Evolutionary conservation across 2,797 vertebrate species (phyloP).

Genomic region (Acipenser ruthenus): DNA sequence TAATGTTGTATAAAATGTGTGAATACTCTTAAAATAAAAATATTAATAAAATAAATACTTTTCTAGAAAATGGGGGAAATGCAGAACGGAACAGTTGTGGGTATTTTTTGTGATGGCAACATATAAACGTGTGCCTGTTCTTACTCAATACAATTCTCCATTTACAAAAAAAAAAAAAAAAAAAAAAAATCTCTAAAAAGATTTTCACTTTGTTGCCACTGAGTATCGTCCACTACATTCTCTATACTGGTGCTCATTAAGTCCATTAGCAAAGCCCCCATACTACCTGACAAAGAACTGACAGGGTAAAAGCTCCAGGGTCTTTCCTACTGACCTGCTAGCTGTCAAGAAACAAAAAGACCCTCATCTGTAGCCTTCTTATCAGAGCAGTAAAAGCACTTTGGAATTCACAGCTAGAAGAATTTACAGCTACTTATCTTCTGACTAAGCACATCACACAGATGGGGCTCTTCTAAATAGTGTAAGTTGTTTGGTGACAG

Average conservation of each 20-base stretch:
- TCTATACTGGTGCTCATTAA: constrained; percentile 52
- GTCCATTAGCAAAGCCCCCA: constrained; percentile 39
- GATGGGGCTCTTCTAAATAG: constrained; percentile 49
- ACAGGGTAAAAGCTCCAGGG: constrained; percentile 23
- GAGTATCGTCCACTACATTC: constrained; percentile 49
- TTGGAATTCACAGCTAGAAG: constrained; percentile 44
- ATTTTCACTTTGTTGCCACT: not conserved
- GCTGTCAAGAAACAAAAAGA: constrained; percentile 20
- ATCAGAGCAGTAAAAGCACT: constrained; percentile 16
- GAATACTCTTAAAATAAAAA: too few relatives aligned
- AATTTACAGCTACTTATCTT: constrained; percentile 51
- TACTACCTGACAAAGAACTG: constrained; percentile 27
- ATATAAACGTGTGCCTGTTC: too few relatives aligned
- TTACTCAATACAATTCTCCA: too few relatives aligned
- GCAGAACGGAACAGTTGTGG: too few relatives aligned
- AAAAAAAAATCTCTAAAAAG: too few relatives aligned
- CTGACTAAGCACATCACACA: constrained; percentile 33
- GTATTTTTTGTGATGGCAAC: too few relatives aligned
- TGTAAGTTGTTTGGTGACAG: constrained; percentile 25
- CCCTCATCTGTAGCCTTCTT: constrained; percentile 12
- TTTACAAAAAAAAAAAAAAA: too few relatives aligned
- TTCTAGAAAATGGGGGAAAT: too few relatives aligned
- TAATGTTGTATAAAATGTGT: too few relatives aligned
- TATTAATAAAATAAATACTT: too few relatives aligned
- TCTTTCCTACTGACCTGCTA: constrained; percentile 17